Evolutionary conservation across 2,888 invertebrate species (phyloP), one percentile per base, ranked within the genome.

Genomic region (Erynnis tages): DNA sequence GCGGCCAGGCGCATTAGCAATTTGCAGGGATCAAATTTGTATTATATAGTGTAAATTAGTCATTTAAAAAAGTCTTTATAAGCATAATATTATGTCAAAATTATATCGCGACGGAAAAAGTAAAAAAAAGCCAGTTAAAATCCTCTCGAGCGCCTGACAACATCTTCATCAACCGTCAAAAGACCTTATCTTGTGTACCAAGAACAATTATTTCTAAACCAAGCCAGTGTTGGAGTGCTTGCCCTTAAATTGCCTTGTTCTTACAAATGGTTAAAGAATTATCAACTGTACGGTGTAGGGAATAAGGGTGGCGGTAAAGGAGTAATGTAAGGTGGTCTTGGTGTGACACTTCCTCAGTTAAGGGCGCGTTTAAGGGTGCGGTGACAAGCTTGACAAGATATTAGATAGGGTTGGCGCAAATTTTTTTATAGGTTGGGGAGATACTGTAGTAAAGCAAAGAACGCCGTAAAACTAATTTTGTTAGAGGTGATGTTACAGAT

Each of bases 141-240:
- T 32, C 32, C 44, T 4, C 49, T 27, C 27, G 8, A 50, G 38
- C 23, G 8, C 8, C 17, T 25, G 16, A n/a, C 40, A 25, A 35
- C 43, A 37, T 50, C 50, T 44, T 43, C 21, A 37, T 50, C 50
- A 50, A 43, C 43, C 35, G 35, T 48, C 48, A 48, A 35, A 43
- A 50, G 43, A 43, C 43, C 13, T 44, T 35, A 21, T 35, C 27
- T 50, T 37, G 41, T 32, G 25, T 40, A 32, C 27, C 19, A n/a
- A 40, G 43, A 44, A 50, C 50, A 50, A 50, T 50, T 50, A 50
- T 50, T 50, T 44, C 25, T 44, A 43, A 50, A 29, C 48, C 48
- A 21, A 23, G 30, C 29, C 48, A 23, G 40, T 43, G 34, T 44
- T 35, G 37, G 29, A 43, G 50, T 27, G 27, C 35, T 25, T 35